Conservation (phyloP, 2,888 invertebrate genomes). For the Eretmocerus hayati region DNA sequence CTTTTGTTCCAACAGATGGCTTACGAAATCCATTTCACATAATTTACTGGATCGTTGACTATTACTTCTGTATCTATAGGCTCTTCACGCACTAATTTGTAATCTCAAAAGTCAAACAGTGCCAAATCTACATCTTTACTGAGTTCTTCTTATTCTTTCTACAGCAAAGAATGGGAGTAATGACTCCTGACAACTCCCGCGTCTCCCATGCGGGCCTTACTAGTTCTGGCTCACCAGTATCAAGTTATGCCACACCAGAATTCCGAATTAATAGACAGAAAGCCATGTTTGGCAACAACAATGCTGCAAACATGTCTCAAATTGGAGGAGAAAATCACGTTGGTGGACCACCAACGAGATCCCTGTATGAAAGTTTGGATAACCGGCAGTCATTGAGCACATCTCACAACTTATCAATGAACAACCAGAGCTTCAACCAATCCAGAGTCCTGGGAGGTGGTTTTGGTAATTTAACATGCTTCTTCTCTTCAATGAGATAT, state of each 20-base stretch:
- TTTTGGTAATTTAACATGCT: constrained; percentile 18
- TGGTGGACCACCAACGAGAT: constrained; percentile 63
- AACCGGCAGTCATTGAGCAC: constrained; percentile 42
- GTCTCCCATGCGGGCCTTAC: constrained; percentile 27
- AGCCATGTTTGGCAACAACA: constrained; percentile 38
- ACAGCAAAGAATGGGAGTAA: constrained; percentile 35
- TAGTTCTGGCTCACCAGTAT: constrained; percentile 31
- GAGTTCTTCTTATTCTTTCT: constrained; percentile 26
- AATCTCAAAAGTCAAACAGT: no score
- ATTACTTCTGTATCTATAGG: no score
- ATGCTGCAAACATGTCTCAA: constrained; percentile 32
- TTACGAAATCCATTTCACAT: no score
- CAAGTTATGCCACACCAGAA: constrained; percentile 38
- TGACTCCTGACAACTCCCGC: constrained; percentile 29
- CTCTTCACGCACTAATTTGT: no score
- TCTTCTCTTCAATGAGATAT: no score
- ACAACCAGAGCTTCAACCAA: constrained; percentile 20
- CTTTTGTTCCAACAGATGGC: no score
- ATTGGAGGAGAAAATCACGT: constrained; percentile 46
- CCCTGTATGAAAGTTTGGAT: constrained; percentile 61
- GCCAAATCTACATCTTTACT: no score
- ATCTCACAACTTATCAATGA: constrained; percentile 17
- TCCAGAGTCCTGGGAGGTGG: constrained; percentile 18
- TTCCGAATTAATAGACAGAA: constrained; percentile 41
- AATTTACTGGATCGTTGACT: no score